These are phyloP conservation scores for Catharus bicknelli DNA, from an alignment of 2,113 vertebrate species.

Conservation along the genomic window DNA sequence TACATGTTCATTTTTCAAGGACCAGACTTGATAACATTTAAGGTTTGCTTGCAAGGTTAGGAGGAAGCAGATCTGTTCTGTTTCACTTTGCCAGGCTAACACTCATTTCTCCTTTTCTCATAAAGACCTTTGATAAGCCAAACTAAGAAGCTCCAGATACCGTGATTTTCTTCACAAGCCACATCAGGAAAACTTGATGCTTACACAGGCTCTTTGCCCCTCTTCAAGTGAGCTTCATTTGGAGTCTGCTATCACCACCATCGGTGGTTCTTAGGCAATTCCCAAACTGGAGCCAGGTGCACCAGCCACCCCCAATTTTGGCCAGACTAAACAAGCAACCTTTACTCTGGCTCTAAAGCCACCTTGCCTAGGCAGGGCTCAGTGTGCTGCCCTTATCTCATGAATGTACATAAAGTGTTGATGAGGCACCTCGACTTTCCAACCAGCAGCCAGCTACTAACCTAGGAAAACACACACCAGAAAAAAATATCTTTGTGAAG, in stretches of 20 bases:
- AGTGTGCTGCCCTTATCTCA: not conserved
- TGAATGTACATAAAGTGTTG: not conserved
- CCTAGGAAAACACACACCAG: not conserved
- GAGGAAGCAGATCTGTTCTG: not conserved
- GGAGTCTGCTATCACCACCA: not conserved
- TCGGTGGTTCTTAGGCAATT: not conserved
- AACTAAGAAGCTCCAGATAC: not conserved
- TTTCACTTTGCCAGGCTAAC: not conserved
- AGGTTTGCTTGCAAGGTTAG: not conserved
- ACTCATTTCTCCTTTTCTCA: not conserved
- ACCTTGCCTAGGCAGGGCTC: not conserved
- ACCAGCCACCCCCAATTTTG: not conserved
- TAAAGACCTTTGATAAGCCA: not conserved
- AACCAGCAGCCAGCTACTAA: not conserved
- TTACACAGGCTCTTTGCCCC: not conserved
- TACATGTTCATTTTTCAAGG: fast-evolving
- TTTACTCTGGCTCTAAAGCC: conserved; percentile 32
- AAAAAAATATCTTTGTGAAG: not conserved
- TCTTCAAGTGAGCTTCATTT: not conserved
- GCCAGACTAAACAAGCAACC: conserved; percentile 56
- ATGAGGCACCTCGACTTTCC: not conserved
- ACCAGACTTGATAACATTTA: not conserved
- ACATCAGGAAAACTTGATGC: not conserved
- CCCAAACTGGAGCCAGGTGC: not conserved
- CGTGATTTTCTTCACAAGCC: not conserved